Percentiles rank a stretch among this genome's conserved stretches.
Conservation (phyloP, 2,797 vertebrate species). For the Arremon aurantiirostris region DNA sequence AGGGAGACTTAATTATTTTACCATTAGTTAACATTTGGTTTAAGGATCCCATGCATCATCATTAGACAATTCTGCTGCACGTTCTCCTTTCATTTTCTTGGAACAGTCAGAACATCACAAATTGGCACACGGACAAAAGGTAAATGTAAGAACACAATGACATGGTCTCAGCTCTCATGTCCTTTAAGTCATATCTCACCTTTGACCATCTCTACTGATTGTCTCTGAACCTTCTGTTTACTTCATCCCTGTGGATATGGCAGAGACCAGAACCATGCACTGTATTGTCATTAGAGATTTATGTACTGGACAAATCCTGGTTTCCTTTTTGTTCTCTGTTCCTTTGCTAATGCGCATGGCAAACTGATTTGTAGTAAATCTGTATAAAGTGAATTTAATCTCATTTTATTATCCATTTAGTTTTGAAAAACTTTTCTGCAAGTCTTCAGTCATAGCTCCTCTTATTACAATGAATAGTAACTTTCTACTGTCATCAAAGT, state of each 20-base stretch:
- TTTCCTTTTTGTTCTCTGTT: neutral
- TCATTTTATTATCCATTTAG: neutral
- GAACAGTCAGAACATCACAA: neutral
- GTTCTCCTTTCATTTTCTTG: constrained; percentile 12
- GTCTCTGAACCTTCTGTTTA: neutral
- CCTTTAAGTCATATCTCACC: neutral
- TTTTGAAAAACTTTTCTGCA: neutral
- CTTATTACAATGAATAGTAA: neutral
- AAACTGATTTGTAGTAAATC: neutral
- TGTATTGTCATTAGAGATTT: neutral
- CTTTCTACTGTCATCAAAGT: neutral
- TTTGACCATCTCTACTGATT: neutral
- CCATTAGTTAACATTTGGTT: constrained; percentile 32
- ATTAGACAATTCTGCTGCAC: neutral
- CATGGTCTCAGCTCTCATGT: neutral
- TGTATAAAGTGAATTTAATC: neutral
- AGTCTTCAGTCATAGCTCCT: neutral
- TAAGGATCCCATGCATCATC: neutral
- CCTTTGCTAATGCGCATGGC: neutral
- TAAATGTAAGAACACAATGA: neutral
- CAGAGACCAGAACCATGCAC: neutral
- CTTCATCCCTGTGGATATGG: neutral
- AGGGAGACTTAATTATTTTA: neutral
- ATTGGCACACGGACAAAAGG: neutral
- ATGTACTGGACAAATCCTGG: neutral